A percentile compares a stretch with the other conserved stretches of the same genome.
These are phyloP conservation scores for Eurosta solidaginis DNA, from an alignment of 1,140 invertebrate genomes.

Conservation along the genomic window DNA sequence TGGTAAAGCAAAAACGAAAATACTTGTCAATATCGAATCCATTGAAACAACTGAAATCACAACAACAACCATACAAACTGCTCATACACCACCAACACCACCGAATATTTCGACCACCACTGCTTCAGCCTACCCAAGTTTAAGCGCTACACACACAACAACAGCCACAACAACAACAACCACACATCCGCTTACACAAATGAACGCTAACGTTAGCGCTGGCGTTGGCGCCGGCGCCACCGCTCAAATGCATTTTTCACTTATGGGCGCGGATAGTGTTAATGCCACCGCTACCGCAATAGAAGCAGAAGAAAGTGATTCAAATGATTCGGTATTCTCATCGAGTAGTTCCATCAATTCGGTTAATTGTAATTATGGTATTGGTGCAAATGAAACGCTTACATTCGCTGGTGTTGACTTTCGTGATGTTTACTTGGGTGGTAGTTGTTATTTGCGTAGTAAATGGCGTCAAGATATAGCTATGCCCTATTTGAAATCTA, in stretches of 20 bases:
- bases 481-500: conserved; percentile 86
- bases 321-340: conserved; percentile 59
- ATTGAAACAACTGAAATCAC: conserved; percentile 57
- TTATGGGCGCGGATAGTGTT: neutral
- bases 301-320: conserved; percentile 53
- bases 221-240: neutral
- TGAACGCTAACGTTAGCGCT: neutral
- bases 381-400: neutral
- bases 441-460: conserved; percentile 96
- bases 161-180: neutral
- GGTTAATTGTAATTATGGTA: conserved; percentile 32
- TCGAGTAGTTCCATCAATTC: conserved; percentile 54
- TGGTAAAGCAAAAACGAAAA: conserved; percentile 42
- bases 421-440: conserved; percentile 70
- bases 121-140: neutral
- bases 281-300: neutral
- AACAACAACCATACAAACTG: conserved; percentile 39
- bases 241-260: neutral
- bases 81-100: conserved; percentile 29
- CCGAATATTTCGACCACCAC: conserved; percentile 13
- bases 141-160: neutral
- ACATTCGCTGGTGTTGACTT: conserved; percentile 40
- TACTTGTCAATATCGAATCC: conserved; percentile 53
- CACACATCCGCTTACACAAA: neutral
- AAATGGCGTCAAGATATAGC: conserved; percentile 88